These are phyloP conservation scores for Erythrocercus mccallii DNA, from an alignment of 2,113 vertebrate genomes.

Conservation along the genomic window DNA sequence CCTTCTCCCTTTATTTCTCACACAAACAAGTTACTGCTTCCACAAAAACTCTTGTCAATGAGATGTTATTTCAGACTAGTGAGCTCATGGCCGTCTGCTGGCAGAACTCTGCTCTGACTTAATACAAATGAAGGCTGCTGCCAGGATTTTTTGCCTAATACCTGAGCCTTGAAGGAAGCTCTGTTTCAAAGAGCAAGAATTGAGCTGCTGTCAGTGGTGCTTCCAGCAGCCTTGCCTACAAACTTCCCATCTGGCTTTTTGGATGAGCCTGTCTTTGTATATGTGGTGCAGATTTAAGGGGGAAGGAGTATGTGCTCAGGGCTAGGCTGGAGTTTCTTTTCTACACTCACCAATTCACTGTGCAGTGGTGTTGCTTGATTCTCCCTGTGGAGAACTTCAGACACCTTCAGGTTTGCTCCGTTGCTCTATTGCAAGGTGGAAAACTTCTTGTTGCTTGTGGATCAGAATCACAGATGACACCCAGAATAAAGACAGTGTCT, in stretches of 20 bases:
- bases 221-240: not conserved
- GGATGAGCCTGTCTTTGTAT: not conserved
- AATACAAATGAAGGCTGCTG: conserved; percentile 45
- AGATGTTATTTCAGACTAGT: conserved; percentile 70
- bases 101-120: conserved; percentile 62
- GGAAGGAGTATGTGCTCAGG: not conserved
- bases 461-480: not conserved
- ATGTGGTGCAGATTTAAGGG: not conserved
- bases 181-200: not conserved
- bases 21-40: conserved; percentile 40
- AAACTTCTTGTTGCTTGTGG: not conserved
- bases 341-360: rapidly evolving
- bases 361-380: not conserved
- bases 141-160: conserved; percentile 65
- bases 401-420: not conserved
- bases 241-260: not conserved
- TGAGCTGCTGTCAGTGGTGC: not conserved
- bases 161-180: conserved; percentile 44
- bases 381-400: not conserved
- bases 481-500: not conserved
- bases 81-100: conserved; percentile 79
- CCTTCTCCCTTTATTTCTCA: not conserved
- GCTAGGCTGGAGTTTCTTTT: not conserved
- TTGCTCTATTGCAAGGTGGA: not conserved
- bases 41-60: conserved; percentile 38